Evolutionary conservation across 2,113 vertebrate genomes (phyloP), one percentile per base, ranked within the genome.

Genomic region (Manacus vitellinus): DNA sequence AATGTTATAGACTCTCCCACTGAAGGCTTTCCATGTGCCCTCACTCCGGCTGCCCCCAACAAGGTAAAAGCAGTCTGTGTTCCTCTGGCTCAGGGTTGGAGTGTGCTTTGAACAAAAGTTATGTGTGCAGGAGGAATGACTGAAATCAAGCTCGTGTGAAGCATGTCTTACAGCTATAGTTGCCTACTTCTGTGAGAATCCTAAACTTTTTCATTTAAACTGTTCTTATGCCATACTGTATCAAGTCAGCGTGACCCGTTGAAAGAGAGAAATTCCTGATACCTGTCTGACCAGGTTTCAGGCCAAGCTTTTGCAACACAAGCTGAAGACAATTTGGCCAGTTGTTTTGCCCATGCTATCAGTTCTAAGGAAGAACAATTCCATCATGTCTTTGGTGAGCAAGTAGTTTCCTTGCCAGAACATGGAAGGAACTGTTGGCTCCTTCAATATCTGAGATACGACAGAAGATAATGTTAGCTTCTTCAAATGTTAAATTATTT

Each of bases 1-100:
- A 97, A 98, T 86, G 96, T 96, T 89, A 68, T 98, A 96, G 98
- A 98, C 51, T 98, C 98, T 82, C 94, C 97, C 14, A 61, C 94
- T 56, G 97, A 88, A 85, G 98, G 97, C 62, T 92, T 90, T 96
- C 98, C 98, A 92, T 92, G 98, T 85, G 85, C 96, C 59, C 82
- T 97, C n/a, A 46, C 97, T 75, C 71, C 98, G 46, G 94, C 97
- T 95, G 88, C 97, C 81, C 97, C 92, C 86, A 98, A 98, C 92
- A 99, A 98, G 98, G 99, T 99, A 97, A 96, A 97, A 92, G n/a
- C 56, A 37, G 28, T 25, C 47, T 17, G 7, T 1, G 1, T 61
- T 85, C 28, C 41, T 71, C 63, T 67, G 28, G 20, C 66, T 80
- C 9, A 20, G 51, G 15, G 16, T 13, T 81, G 41, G 30, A 37